Percentiles rank a stretch among this genome's conserved stretches.
These are phyloP conservation scores for Neoaliturus tenellus DNA, from an alignment of 2,888 invertebrate species.

Conservation along the genomic window DNA sequence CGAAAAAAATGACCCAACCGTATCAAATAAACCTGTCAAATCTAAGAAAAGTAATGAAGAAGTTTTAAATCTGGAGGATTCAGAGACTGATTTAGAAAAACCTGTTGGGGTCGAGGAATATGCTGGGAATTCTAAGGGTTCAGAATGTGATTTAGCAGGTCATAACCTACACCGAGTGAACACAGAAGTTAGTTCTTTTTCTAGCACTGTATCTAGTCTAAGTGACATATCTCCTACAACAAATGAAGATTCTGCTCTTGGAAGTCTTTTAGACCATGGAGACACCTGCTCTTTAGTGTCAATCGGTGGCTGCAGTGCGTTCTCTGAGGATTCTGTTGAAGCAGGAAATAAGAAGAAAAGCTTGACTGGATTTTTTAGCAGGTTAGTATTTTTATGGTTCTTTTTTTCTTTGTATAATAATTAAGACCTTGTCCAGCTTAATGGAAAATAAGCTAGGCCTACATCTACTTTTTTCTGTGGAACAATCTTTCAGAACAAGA, in stretches of 20 bases:
- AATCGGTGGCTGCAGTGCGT: slow-evolving; percentile 65
- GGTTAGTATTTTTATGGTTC: slow-evolving; percentile 74
- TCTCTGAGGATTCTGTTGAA: slow-evolving; percentile 70
- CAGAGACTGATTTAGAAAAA: background rate
- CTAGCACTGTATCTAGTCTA: slow-evolving; percentile 82
- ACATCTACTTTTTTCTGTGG: no score
- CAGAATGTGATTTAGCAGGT: slow-evolving; percentile 66
- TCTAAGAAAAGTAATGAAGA: slow-evolving; percentile 75
- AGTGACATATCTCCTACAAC: slow-evolving; percentile 80
- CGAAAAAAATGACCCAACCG: slow-evolving; percentile 75
- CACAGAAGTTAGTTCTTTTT: slow-evolving; percentile 79
- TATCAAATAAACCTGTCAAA: no score
- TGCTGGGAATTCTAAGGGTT: slow-evolving; percentile 71
- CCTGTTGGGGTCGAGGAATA: background rate
- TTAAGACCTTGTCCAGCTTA: no score
- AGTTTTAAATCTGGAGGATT: slow-evolving; percentile 71
- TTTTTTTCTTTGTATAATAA: no score
- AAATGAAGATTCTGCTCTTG: slow-evolving; percentile 68
- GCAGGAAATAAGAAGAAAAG: slow-evolving; percentile 78
- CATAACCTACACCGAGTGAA: slow-evolving; percentile 73
- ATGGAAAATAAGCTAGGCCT: no score
- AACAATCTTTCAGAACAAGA: no score
- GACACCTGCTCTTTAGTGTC: slow-evolving; percentile 69
- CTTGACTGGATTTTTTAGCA: slow-evolving; percentile 79
- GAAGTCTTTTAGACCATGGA: slow-evolving; percentile 77